These are phyloP conservation scores for Lasioglossum marginatum DNA, from an alignment of 2,888 invertebrate genomes.

Conservation along the genomic window DNA sequence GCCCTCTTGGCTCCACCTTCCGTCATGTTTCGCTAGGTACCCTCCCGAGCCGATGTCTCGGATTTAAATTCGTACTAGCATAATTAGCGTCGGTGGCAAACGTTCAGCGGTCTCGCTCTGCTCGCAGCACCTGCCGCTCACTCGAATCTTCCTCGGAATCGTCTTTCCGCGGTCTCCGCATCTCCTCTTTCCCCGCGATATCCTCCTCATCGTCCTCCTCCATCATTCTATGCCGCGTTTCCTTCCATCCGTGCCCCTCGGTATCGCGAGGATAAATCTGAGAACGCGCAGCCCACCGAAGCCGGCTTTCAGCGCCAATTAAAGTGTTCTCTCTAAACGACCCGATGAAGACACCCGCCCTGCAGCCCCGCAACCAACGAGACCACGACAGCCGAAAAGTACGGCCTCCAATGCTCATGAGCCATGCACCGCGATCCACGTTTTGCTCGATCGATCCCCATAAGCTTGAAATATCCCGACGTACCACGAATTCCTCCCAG, in stretches of 20 bases:
- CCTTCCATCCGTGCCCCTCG: constrained; percentile 18
- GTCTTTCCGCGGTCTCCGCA: constrained; percentile 42
- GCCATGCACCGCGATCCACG: neutral
- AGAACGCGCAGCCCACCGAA: constrained; percentile 65
- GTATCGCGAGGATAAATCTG: constrained; percentile 76
- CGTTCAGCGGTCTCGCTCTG: constrained; percentile 80
- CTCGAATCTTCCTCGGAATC: constrained; percentile 66
- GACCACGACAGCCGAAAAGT: constrained; percentile 11
- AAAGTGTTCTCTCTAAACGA: constrained; percentile 79
- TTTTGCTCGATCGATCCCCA: constrained; percentile 3
- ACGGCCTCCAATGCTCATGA: neutral
- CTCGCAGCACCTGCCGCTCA: constrained; percentile 82
- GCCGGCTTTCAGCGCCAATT: constrained; percentile 82
- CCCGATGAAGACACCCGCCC: constrained; percentile 46
- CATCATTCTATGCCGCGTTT: constrained; percentile 37
- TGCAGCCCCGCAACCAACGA: neutral
- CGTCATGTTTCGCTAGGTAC: constrained; percentile 20
- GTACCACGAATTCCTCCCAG: neutral
- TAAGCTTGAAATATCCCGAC: neutral
- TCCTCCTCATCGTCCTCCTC: constrained; percentile 19
- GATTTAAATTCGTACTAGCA: constrained; percentile 81
- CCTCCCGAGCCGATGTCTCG: constrained; percentile 73
- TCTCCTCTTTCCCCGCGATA: neutral
- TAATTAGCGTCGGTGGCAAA: constrained; percentile 79
- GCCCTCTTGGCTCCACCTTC: constrained; percentile 46